These are phyloP conservation scores for Pangasius macronema DNA, from an alignment of 2,797 vertebrate genomes.

Conservation along the genomic window DNA sequence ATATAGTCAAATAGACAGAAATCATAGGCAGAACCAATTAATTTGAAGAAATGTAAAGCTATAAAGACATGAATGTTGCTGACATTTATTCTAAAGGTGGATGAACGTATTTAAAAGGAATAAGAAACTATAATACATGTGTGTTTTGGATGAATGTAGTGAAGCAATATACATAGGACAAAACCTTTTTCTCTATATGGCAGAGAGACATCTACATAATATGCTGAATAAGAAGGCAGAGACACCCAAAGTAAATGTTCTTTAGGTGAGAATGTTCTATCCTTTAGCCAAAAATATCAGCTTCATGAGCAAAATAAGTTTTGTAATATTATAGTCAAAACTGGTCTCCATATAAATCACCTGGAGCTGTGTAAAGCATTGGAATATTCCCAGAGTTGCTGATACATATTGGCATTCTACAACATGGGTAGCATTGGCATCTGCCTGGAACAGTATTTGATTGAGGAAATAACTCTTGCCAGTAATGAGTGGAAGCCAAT, in stretches of 20 bases:
- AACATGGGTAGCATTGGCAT: slow-evolving; percentile 42
- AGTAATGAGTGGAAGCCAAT: slow-evolving; percentile 61
- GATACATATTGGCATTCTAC: slow-evolving; percentile 56
- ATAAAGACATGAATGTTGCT: neutral
- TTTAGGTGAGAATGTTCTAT: neutral
- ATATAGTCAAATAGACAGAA: neutral
- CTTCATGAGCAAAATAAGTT: slow-evolving; percentile 5
- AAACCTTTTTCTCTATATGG: neutral
- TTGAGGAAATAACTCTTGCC: slow-evolving; percentile 58
- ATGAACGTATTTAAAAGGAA: neutral
- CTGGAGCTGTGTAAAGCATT: slow-evolving; percentile 17
- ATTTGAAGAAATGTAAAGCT: neutral
- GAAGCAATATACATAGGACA: neutral
- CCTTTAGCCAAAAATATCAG: neutral
- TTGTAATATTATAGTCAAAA: neutral
- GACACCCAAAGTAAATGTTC: neutral
- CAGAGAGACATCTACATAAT: neutral
- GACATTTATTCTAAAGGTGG: neutral
- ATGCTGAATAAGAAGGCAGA: neutral
- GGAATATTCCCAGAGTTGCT: slow-evolving; percentile 32
- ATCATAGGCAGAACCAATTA: neutral
- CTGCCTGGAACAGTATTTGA: slow-evolving; percentile 55
- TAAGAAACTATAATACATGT: neutral
- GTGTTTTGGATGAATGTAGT: neutral
- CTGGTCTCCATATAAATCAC: slow-evolving; percentile 20